phyloP scores from a whole-genome alignment of 2,797 vertebrate genomes.

The Zalophus californianus region DNA sequence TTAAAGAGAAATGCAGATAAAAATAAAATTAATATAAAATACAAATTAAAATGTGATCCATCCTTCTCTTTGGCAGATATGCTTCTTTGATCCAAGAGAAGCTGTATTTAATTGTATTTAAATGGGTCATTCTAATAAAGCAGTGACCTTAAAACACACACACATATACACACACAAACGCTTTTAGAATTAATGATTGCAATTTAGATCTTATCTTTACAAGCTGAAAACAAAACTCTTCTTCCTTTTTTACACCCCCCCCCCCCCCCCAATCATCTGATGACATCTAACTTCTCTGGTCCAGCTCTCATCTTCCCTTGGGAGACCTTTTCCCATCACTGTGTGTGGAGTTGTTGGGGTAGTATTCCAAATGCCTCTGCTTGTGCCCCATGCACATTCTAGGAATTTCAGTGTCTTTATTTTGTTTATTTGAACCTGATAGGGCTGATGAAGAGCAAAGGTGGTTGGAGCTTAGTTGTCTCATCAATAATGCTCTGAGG shows the following conservation, averaged over 20 bases:
- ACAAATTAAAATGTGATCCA: background rate
- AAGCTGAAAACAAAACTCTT: background rate
- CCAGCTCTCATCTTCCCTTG: background rate
- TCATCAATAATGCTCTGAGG: background rate
- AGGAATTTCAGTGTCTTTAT: background rate
- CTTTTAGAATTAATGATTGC: background rate
- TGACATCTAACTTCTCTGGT: background rate
- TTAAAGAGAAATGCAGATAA: background rate
- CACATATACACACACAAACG: background rate
- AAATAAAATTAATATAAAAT: slow-evolving; percentile 41
- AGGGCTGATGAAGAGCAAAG: background rate
- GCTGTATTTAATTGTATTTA: slow-evolving; percentile 43
- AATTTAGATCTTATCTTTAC: slow-evolving; percentile 24
- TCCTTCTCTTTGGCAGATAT: slow-evolving; percentile 5
- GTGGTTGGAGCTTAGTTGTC: background rate
- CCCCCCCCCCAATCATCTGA: background rate
- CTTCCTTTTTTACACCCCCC: background rate
- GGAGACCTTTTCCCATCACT: background rate
- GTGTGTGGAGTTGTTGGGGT: background rate
- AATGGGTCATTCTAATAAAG: slow-evolving; percentile 53
- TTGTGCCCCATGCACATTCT: background rate
- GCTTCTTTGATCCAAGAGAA: background rate
- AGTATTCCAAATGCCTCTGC: background rate
- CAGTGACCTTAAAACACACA: background rate
- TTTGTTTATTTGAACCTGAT: background rate